A percentile compares a stretch with the other conserved stretches of the same genome.
phyloP scores from a whole-genome alignment of 2,797 vertebrate genomes.

The Coregonus ussuriensis region DNA sequence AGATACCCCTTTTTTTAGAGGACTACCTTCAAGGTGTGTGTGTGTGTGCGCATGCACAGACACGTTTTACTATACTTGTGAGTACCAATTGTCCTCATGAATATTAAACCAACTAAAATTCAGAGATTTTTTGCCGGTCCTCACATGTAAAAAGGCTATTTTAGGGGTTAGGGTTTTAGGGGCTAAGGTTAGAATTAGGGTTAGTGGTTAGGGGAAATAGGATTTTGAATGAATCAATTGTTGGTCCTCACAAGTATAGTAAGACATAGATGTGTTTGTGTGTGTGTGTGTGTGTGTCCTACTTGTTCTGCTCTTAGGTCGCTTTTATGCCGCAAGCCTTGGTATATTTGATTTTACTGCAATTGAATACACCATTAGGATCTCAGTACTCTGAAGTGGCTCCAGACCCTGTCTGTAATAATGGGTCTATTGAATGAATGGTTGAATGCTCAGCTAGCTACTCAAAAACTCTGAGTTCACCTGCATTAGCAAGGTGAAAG shows the following conservation, averaged over 20 bases:
- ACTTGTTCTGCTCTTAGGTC: background rate
- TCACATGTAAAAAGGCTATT: no score
- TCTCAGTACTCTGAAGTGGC: constrained; percentile 57
- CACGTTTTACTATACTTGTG: background rate
- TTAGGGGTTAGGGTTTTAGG: no score
- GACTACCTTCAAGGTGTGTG: background rate
- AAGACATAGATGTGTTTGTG: no score
- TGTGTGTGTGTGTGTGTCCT: background rate
- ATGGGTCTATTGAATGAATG: background rate
- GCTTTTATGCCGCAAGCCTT: background rate
- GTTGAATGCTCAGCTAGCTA: background rate
- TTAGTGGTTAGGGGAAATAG: no score
- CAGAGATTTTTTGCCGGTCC: no score
- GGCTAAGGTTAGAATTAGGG: no score
- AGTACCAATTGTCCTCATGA: background rate
- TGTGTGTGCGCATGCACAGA: no score
- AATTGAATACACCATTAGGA: constrained; percentile 37
- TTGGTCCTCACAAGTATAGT: no score
- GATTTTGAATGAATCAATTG: no score
- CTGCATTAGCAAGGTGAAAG: background rate
- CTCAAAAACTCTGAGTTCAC: background rate
- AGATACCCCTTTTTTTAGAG: background rate
- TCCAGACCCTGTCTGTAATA: constrained; percentile 24
- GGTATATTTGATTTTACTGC: background rate
- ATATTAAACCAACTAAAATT: background rate